Percentiles rank a stretch among this genome's conserved stretches.
phyloP scores from a whole-genome alignment of 2,797 vertebrate species.

The Parambassis ranga region DNA sequence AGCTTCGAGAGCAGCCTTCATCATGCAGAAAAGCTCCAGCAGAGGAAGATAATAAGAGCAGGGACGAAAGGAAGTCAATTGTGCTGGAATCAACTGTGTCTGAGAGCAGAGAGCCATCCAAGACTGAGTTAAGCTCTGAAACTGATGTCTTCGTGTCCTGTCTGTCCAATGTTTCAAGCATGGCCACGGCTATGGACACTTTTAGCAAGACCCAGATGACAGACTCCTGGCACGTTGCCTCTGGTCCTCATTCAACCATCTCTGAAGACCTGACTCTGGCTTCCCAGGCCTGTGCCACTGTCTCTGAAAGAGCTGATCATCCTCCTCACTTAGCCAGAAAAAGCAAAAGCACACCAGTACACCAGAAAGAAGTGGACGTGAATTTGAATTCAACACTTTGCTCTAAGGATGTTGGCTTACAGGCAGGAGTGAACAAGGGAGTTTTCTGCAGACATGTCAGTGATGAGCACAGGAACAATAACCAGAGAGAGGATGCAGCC shows the following conservation, averaged over 20 bases:
- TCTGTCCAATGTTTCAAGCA: slow-evolving; percentile 75
- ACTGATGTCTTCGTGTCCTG: slow-evolving; percentile 79
- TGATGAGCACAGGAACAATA: slow-evolving; percentile 48
- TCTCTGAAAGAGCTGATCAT: slow-evolving; percentile 69
- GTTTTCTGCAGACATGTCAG: slow-evolving; percentile 23
- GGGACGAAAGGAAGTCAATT: slow-evolving; percentile 20
- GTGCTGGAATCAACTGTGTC: slow-evolving; percentile 49
- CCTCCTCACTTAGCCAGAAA: slow-evolving; percentile 45
- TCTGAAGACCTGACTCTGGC: slow-evolving; percentile 82
- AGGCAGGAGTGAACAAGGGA: slow-evolving; percentile 75
- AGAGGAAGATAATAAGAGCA: slow-evolving; percentile 10
- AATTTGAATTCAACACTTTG: slow-evolving; percentile 70
- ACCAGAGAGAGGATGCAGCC: slow-evolving; percentile 34
- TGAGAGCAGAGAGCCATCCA: slow-evolving; percentile 52
- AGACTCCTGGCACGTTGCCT: slow-evolving; percentile 73
- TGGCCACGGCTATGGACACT: slow-evolving; percentile 64
- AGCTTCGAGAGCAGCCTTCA: background rate
- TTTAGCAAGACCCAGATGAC: slow-evolving; percentile 54
- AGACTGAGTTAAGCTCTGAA: slow-evolving; percentile 73
- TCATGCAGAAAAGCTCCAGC: slow-evolving; percentile 6
- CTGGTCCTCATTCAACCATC: slow-evolving; percentile 74
- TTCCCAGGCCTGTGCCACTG: slow-evolving; percentile 78
- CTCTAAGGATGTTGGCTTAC: slow-evolving; percentile 64
- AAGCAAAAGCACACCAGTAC: slow-evolving; percentile 76
- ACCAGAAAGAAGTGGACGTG: slow-evolving; percentile 63